phyloP scores from a whole-genome alignment of 2,797 vertebrate species.

The Allobates femoralis region DNA sequence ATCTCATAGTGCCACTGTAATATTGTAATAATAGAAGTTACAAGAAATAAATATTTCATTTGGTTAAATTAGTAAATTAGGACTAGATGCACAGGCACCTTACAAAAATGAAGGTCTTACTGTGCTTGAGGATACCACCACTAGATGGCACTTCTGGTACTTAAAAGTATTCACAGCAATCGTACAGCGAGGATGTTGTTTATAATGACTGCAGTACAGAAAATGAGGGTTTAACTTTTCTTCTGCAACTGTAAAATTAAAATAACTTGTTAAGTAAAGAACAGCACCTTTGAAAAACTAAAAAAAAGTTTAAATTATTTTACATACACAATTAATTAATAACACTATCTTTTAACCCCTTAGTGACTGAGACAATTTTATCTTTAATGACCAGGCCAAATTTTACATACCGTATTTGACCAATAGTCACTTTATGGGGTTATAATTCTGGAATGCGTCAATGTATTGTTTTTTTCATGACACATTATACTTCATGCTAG shows the following conservation, averaged over 20 bases:
- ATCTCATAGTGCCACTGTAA: background rate
- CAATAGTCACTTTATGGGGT: too few relatives aligned
- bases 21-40: background rate
- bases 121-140: background rate
- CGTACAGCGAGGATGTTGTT: constrained; percentile 23
- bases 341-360: too few relatives aligned
- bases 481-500: too few relatives aligned
- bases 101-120: background rate
- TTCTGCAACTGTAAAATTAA: background rate
- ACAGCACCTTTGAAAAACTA: background rate
- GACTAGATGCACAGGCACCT: background rate
- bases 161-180: constrained; percentile 29
- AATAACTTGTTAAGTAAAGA: background rate
- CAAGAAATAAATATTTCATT: background rate
- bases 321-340: background rate
- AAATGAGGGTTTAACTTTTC: background rate
- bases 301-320: background rate
- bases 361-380: too few relatives aligned
- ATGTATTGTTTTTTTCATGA: too few relatives aligned
- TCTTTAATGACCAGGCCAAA: too few relatives aligned
- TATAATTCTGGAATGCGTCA: too few relatives aligned
- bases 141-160: constrained; percentile 39
- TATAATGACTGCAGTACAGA: background rate
- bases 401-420: too few relatives aligned
- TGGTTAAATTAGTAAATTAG: background rate